These are phyloP conservation scores for Baronia brevicornis DNA, from an alignment of 2,888 invertebrate genomes.

Conservation along the genomic window DNA sequence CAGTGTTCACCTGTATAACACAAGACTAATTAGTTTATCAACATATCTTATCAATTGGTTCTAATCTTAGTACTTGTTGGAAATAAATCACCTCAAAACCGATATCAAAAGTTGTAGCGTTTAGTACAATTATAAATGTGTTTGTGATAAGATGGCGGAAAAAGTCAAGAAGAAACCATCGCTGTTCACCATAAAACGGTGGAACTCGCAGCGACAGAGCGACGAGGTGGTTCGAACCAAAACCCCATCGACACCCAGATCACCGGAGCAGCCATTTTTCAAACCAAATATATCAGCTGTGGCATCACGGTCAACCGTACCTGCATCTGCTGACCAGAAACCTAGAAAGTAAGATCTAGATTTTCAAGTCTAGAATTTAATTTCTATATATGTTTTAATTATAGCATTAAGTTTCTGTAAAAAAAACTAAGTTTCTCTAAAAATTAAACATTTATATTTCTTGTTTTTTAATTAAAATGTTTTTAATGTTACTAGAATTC, in stretches of 20 bases:
- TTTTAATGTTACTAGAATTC: too few species aligned
- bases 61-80: slow-evolving; percentile 11
- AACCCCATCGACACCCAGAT: slow-evolving; percentile 16
- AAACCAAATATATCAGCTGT: slow-evolving; percentile 19
- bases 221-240: slow-evolving; percentile 28
- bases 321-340: slow-evolving; percentile 33
- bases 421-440: too few species aligned
- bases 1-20: not conserved
- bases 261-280: slow-evolving; percentile 22
- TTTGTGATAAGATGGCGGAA: slow-evolving; percentile 43
- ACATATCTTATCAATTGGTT: slow-evolving; percentile 12
- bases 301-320: slow-evolving; percentile 21
- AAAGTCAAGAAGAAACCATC: slow-evolving; percentile 52
- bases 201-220: slow-evolving; percentile 37
- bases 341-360: slow-evolving; percentile 41
- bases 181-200: slow-evolving; percentile 52
- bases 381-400: not conserved
- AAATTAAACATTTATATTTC: too few species aligned
- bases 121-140: slow-evolving; percentile 7
- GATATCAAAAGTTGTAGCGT: slow-evolving; percentile 3
- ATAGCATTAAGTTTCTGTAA: too few species aligned
- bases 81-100: slow-evolving; percentile 11
- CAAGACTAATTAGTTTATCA: slow-evolving; percentile 11
- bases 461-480: too few species aligned
- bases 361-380: not conserved